phyloP scores from a whole-genome alignment of 2,797 vertebrate genomes.

The Labeo calbasu region DNA sequence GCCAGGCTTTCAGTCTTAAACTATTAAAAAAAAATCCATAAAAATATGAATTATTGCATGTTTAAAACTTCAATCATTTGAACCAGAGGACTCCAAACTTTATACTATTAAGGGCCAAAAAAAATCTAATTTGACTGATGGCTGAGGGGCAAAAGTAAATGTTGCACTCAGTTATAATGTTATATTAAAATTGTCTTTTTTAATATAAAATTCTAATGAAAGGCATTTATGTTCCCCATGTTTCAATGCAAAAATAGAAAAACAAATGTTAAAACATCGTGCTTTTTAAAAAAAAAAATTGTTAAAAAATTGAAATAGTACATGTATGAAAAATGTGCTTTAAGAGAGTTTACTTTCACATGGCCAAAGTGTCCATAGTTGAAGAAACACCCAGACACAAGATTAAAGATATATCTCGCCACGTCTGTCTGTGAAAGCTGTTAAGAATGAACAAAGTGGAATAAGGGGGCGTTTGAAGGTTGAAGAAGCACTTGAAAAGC shows the following conservation, averaged over 20 bases:
- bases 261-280: too few relatives aligned
- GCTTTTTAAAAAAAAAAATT: too few relatives aligned
- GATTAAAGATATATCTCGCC: not conserved
- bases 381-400: not conserved
- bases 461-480: constrained; percentile 30
- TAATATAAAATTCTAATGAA: not conserved
- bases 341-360: constrained; percentile 9
- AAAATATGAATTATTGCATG: too few relatives aligned
- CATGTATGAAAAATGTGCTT: not conserved
- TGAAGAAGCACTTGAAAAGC: constrained; percentile 7
- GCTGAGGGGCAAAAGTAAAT: not conserved
- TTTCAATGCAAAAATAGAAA: not conserved
- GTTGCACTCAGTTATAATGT: not conserved
- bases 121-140: not conserved
- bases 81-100: too few relatives aligned
- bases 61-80: too few relatives aligned
- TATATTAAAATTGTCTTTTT: not conserved
- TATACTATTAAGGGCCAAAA: not conserved
- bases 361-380: not conserved
- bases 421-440: constrained; percentile 25
- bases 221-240: not conserved
- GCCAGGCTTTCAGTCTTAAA: too few relatives aligned
- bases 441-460: constrained; percentile 46
- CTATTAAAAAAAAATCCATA: too few relatives aligned
- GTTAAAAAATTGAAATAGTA: not conserved